These are phyloP conservation scores for Peromyscus attwateri DNA, from an alignment of 2,797 vertebrate genomes.

Conservation along the genomic window DNA sequence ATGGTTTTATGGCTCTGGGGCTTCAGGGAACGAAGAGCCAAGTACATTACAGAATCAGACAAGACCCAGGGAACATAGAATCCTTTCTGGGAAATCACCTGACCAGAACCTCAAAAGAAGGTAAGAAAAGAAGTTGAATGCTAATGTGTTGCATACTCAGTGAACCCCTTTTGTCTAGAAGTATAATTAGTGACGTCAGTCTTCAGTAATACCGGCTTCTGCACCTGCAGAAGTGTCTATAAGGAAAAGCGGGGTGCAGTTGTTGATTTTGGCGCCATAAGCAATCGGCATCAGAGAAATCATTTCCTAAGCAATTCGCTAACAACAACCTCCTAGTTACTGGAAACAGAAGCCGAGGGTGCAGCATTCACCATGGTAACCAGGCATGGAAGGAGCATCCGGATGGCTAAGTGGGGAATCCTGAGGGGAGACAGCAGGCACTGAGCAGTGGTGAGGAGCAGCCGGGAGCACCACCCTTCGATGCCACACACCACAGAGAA, in stretches of 20 bases:
- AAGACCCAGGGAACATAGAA: background rate
- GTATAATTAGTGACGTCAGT: background rate
- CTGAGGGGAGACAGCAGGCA: background rate
- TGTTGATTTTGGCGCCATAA: conserved; percentile 13
- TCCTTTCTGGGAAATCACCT: background rate
- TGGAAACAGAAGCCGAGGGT: background rate
- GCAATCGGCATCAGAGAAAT: conserved; percentile 57
- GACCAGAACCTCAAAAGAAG: background rate
- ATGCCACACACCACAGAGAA: background rate
- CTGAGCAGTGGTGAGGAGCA: background rate
- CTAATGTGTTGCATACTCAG: background rate
- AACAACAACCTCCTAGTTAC: conserved; percentile 9
- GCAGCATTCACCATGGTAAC: conserved; percentile 71
- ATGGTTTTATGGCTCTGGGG: background rate
- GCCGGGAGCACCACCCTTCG: background rate
- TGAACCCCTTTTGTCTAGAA: background rate
- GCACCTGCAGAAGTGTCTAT: background rate
- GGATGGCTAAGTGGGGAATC: background rate
- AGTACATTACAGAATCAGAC: background rate
- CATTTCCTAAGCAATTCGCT: background rate
- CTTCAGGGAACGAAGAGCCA: background rate
- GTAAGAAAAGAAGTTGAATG: background rate
- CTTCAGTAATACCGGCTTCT: conserved; percentile 39
- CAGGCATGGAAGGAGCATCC: background rate
- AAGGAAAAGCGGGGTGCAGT: background rate